Evolutionary conservation across 2,113 vertebrate genomes (phyloP), one percentile per base, ranked within the genome.

Genomic region (Lepisosteus oculatus): DNA sequence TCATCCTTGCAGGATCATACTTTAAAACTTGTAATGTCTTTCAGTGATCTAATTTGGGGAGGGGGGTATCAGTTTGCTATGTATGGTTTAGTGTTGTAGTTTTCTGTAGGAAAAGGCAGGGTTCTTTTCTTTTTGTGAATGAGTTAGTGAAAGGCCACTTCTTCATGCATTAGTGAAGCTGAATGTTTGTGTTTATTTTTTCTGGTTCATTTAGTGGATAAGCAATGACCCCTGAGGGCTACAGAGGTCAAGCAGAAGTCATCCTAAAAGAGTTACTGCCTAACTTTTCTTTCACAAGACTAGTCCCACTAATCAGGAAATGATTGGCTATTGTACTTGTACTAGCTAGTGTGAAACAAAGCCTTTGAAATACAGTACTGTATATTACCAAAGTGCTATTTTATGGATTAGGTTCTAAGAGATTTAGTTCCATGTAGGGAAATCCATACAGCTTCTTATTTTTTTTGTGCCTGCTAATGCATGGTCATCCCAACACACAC

Each of bases 161-260:
- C 71, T 76, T 63, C 51, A 29, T 66, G 71, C 61, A 65, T 73
- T 73, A 70, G 81, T 68, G 73, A 69, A 57, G 70, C 75, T 43
- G 68, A 67, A 47, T 57, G 70, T 80, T 67, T 78, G 71, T 86
- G 80, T 85, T 84, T 79, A 68, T 81, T 79, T 83, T 74, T 77
- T 80, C 81, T 69, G 77, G 74, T 73, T 80, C 70, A 83, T 72
- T 79, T 68, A 64, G 57, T 74, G 66, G 73, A 76, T 29, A 77
- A 62, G 55, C 62, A 63, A 66, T 43, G 12, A 68, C 61, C 14
- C 56, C 61, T 5, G n/a, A 15, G 51, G 71, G 15, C 29, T 42
- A 56, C 71, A 62, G 66, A 84, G 84, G 87, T 85, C 77, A 79
- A 76, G 77, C 55, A 63, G 72, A 65, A 79, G 71, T 78, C 57